These are phyloP conservation scores for Phortica okadai DNA, from an alignment of 2,888 invertebrate species.

Conservation along the genomic window DNA sequence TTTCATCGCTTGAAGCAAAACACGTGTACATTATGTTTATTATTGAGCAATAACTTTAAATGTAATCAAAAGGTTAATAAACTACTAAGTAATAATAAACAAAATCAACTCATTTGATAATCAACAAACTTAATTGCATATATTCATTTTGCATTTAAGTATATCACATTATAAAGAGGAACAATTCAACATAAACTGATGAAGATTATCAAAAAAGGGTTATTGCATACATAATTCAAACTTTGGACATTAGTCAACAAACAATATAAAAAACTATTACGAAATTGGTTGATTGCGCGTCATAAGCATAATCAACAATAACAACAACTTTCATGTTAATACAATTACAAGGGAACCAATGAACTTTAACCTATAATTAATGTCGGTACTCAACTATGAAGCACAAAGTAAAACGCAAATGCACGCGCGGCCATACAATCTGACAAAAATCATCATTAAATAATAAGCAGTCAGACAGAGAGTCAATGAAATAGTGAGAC, in stretches of 20 bases:
- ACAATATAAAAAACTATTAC: neutral
- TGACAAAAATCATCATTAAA: slow-evolving; percentile 63
- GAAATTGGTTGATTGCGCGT: neutral
- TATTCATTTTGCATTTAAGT: too few relatives aligned
- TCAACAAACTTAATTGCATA: neutral
- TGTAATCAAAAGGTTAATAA: neutral
- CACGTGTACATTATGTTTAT: too few relatives aligned
- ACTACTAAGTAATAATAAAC: slow-evolving; percentile 61
- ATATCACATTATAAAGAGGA: neutral
- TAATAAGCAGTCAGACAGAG: slow-evolving; percentile 59
- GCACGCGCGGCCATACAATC: slow-evolving; percentile 47
- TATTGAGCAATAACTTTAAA: neutral
- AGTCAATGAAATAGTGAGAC: neutral
- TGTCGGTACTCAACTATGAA: slow-evolving; percentile 43
- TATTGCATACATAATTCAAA: slow-evolving; percentile 30
- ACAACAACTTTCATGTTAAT: neutral
- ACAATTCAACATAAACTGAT: slow-evolving; percentile 52
- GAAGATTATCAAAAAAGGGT: slow-evolving; percentile 43
- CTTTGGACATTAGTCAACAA: slow-evolving; percentile 34
- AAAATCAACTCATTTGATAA: slow-evolving; percentile 55
- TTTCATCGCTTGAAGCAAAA: too few relatives aligned
- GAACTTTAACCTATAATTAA: slow-evolving; percentile 54
- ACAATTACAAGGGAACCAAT: slow-evolving; percentile 24
- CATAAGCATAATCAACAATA: slow-evolving; percentile 1
- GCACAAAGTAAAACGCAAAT: slow-evolving; percentile 13